Conservation (phyloP, 2,888 invertebrate species). For the Gymnoscelis rufifasciata region DNA sequence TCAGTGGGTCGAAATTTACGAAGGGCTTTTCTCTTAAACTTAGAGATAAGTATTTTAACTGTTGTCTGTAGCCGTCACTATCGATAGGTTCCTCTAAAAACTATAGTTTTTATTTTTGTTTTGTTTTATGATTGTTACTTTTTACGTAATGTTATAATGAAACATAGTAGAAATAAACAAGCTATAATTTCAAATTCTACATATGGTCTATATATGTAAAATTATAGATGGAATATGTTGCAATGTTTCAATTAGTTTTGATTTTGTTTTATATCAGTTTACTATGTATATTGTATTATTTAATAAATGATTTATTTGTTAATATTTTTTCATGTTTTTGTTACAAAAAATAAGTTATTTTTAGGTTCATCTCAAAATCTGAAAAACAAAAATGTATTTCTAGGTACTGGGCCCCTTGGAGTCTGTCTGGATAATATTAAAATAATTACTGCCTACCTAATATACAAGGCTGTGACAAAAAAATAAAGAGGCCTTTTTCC, state of each 20-base stretch:
- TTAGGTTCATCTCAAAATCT: no score
- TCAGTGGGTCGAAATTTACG: neutral
- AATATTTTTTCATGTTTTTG: conserved; percentile 39
- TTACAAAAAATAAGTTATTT: no score
- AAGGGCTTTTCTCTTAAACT: neutral
- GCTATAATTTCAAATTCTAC: conserved; percentile 8
- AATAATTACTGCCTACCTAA: no score
- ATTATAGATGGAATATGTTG: conserved; percentile 8
- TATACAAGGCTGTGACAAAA: no score
- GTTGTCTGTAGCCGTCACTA: neutral
- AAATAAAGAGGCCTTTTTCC: no score
- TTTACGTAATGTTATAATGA: conserved; percentile 16
- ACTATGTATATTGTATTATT: conserved; percentile 51
- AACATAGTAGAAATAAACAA: conserved; percentile 5
- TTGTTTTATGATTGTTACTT: conserved; percentile 32
- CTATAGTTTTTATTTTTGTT: conserved; percentile 31
- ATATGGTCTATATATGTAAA: conserved; percentile 5
- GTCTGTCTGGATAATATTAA: no score
- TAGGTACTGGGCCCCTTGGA: no score
- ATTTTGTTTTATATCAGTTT: conserved; percentile 49
- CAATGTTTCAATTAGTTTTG: conserved; percentile 26
- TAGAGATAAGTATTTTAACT: neutral
- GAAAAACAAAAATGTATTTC: no score
- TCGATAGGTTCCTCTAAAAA: conserved; percentile 9
- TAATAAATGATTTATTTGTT: conserved; percentile 47